These are phyloP conservation scores for Trissoscelio sp. DNA, from an alignment of 2,888 invertebrate genomes.

Conservation along the genomic window DNA sequence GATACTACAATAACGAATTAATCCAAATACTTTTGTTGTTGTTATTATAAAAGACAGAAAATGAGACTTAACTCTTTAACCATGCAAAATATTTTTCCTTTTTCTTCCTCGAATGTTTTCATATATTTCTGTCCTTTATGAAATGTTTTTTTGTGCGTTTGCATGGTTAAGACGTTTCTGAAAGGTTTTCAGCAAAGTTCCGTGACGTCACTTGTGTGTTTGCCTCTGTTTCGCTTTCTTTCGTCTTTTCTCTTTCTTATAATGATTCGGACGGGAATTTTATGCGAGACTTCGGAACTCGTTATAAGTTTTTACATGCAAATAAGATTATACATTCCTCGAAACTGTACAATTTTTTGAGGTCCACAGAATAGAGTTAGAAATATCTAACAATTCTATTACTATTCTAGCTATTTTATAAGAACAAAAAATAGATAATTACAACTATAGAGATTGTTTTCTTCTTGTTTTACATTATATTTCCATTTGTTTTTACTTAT, in stretches of 20 bases:
- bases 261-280: constrained; percentile 42
- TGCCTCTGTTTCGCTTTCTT: constrained; percentile 17
- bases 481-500: neutral
- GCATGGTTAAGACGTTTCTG: constrained; percentile 47
- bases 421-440: constrained; percentile 9
- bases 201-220: constrained; percentile 38
- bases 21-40: no score
- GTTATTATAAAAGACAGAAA: no score
- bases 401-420: neutral
- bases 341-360: constrained; percentile 32
- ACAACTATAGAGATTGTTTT: no score
- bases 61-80: no score
- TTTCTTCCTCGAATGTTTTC: no score
- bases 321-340: constrained; percentile 57
- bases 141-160: no score
- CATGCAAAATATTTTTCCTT: no score
- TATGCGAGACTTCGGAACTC: constrained; percentile 53
- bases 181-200: constrained; percentile 47
- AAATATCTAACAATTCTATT: constrained; percentile 24
- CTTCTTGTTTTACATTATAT: no score
- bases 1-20: no score
- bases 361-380: constrained; percentile 20
- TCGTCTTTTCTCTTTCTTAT: neutral
- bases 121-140: no score
- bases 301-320: constrained; percentile 62